phyloP scores from a whole-genome alignment of 92 coral and sea anemone species.

The Virgularia gustaviana region DNA sequence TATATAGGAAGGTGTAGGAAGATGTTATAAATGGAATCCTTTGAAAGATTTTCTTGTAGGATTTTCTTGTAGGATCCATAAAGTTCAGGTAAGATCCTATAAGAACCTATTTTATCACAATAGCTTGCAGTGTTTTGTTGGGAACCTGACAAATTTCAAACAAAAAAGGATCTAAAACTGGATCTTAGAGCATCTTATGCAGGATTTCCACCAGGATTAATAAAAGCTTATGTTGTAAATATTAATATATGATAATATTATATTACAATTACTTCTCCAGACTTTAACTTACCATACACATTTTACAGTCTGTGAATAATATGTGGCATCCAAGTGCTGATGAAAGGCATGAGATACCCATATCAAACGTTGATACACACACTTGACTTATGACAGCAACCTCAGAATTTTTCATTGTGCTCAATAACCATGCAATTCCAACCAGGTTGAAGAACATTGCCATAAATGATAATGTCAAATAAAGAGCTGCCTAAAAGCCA shows the following conservation, averaged over 20 bases:
- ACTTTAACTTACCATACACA: conserved; percentile 26
- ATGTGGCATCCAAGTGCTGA: conserved; percentile 27
- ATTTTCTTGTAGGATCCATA: no score
- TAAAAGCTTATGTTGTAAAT: no score
- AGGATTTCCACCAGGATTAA: no score
- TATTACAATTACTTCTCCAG: not conserved
- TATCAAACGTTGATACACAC: conserved; percentile 23
- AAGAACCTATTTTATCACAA: no score
- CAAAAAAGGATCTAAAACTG: no score
- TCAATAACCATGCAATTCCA: conserved; percentile 29
- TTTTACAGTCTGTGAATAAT: conserved; percentile 23
- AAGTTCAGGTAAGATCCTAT: no score
- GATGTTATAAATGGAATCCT: no score
- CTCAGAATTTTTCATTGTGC: conserved; percentile 3
- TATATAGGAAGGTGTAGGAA: no score
- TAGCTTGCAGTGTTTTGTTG: no score
- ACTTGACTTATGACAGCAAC: conserved; percentile 12
- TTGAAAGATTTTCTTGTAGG: no score
- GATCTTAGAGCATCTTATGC: no score
- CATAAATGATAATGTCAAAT: conserved; percentile 2
- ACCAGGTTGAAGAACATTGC: conserved; percentile 26
- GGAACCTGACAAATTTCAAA: no score
- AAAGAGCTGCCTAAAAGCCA: conserved; percentile 1
- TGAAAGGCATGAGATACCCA: conserved; percentile 30
- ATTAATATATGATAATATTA: not conserved